Base-by-base conservation (phyloP, 2,113 vertebrate genomes). In the Oncorhynchus mykiss region DNA sequence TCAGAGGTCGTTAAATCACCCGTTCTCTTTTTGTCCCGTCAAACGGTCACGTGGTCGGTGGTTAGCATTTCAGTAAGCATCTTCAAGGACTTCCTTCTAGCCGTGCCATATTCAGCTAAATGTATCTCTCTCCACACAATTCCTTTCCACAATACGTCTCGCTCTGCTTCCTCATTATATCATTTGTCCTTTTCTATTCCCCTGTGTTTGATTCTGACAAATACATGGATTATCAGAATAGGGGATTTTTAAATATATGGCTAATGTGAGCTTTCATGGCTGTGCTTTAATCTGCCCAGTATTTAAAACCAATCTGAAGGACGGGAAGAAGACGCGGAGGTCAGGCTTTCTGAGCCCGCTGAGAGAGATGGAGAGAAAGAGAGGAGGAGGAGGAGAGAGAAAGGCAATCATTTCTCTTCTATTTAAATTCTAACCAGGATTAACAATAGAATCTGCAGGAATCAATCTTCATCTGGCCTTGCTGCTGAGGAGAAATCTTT, bases 221-320 rank as follows among this genome's bases (percentile, higher is more conserved):
- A 93, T 91, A 91, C 89, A 86, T 74, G 91, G 92, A 93, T 93
- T 92, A 92, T 91, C 88, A 81, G 87, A 89, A 87, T 81, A 89
- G 89, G 84, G 88, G 85, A 88, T 88, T 91, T 83, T 91, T 87
- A 88, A 92, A 93, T 92, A 91, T 92, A 91, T 89, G 88, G 90
- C 91, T 92, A 93, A 93, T 92, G 91, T 91, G 90, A 90, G 90
- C 91, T 92, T 93, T 92, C 91, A 91, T 88, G 92, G 90, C 90
- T 89, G 87, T 80, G 86, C 91, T 92, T 91, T 92, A 93, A 93
- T 92, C 92, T 93, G 88, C 91, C 79, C 90, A 92, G 90, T 93
- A 92, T 92, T 93, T 92, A 90, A 93, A 92, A 91, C 88, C 88
- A 90, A 92, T 92, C 89, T 92, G 90, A 86, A 92, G 88, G 90